Conservation (phyloP, 2,888 invertebrate genomes). For the Meiosimyza decipiens region DNA sequence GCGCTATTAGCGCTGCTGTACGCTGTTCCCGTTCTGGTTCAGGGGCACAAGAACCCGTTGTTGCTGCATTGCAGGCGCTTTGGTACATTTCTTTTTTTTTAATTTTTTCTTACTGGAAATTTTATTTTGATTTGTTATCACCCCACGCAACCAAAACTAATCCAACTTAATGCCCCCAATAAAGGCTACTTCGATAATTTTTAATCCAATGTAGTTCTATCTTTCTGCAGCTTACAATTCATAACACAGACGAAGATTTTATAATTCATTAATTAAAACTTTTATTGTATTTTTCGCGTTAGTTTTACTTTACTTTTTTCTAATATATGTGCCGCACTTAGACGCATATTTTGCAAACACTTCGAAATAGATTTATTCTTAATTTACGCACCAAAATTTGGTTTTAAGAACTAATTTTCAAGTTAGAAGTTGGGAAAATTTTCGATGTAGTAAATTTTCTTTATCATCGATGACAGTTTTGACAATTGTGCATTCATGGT, state of each 20-base stretch:
- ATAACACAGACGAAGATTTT: background rate
- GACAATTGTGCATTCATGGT: slow-evolving; percentile 27
- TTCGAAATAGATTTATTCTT: background rate
- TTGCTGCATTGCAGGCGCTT: slow-evolving; percentile 78
- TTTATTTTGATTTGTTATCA: background rate
- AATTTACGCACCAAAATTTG: slow-evolving; percentile 10
- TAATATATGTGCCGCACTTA: background rate
- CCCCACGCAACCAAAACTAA: background rate
- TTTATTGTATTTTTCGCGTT: background rate
- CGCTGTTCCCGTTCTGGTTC: slow-evolving; percentile 72
- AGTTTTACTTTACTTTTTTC: background rate
- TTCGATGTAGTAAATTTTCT: slow-evolving; percentile 34
- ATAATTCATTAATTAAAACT: background rate
- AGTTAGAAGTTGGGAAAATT: slow-evolving; percentile 6
- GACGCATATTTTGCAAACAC: background rate
- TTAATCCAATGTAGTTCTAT: background rate
- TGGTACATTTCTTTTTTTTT: slow-evolving; percentile 71
- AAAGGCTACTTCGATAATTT: too few relatives aligned
- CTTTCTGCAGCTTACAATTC: background rate
- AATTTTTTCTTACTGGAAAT: background rate
- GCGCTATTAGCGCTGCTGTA: slow-evolving; percentile 70
- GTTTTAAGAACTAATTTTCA: background rate
- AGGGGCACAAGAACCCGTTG: slow-evolving; percentile 71
- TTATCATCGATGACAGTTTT: slow-evolving; percentile 28
- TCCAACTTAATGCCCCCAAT: too few relatives aligned